Base-by-base conservation (phyloP, 2,113 vertebrate species). In the Microcebus murinus region DNA sequence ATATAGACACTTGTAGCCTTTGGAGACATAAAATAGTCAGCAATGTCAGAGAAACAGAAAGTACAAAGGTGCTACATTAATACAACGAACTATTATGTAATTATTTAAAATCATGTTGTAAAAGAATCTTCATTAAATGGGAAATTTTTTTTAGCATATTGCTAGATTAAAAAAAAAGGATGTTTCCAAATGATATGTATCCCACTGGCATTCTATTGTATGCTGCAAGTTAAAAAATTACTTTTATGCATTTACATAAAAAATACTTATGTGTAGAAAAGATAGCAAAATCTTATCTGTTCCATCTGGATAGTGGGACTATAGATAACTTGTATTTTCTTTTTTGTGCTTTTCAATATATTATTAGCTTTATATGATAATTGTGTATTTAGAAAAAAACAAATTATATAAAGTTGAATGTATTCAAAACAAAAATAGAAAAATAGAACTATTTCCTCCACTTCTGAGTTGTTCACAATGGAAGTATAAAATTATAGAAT, bases 371-470 rank as follows among this genome's bases (percentile, higher is more conserved):
- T 67, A 45, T 29, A 29, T 71, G 85, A 77, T 85, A 87, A 31
- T 29, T 74, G 2, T 48, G 7, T 71, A 36, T 67, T 95, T 36
- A 94, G 84, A 80, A 87, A 92, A 94, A 94, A 63, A 52, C 2
- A 63, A 45, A 82, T 94, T 63, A n/a, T 63, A 39, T 55, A 81
- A 71, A 87, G 42, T 84, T 94, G 36, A 94, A 39, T 84, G 9
- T 63, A 87, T 61, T 83, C 27, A 96, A 93, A 77, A 67, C 36
- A 70, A 92, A 97, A 96, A 36, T 70, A 94, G 4, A 85, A 52
- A 89, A 93, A 42, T 68, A 68, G 39, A 71, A 50, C 42, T 27
- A 27, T 63, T 77, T 92, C 61, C 87, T 52, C 52, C 20, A 61
- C 39, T 73, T 90, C 17, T 85, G 36, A 84, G 39, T 71, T 79